Evolutionary conservation across 1,140 invertebrate species (phyloP).

Genomic region (Conopomorpha cramerella): DNA sequence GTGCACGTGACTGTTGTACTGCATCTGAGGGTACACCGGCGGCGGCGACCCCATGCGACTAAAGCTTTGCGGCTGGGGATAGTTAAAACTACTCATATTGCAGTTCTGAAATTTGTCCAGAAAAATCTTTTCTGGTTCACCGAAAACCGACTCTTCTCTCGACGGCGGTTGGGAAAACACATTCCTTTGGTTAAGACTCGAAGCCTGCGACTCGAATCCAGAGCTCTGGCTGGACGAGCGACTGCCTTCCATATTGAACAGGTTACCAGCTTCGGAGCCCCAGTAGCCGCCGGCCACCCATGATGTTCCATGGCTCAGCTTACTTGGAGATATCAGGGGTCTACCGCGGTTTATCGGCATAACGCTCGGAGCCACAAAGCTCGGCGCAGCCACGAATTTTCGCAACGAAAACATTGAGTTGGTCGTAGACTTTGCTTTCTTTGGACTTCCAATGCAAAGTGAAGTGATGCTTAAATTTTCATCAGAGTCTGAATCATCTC

Average conservation of each 20-base stretch:
- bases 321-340: slow-evolving; percentile 52
- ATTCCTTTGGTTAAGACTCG: slow-evolving; percentile 41
- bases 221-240: slow-evolving; percentile 58
- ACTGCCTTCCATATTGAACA: slow-evolving; percentile 38
- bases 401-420: slow-evolving; percentile 43
- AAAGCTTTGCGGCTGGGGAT: slow-evolving; percentile 20
- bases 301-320: slow-evolving; percentile 47
- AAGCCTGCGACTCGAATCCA: slow-evolving; percentile 56
- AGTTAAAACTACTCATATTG: slow-evolving; percentile 15
- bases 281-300: slow-evolving; percentile 59
- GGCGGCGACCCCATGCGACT: slow-evolving; percentile 29
- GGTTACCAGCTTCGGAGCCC: slow-evolving; percentile 42
- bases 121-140: slow-evolving; percentile 28
- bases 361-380: slow-evolving; percentile 35
- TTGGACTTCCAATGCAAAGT: slow-evolving; percentile 40
- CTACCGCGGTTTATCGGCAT: slow-evolving; percentile 21
- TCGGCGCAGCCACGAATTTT: slow-evolving; percentile 46
- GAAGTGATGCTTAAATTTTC: slow-evolving; percentile 53
- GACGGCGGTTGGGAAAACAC: slow-evolving; percentile 47
- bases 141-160: slow-evolving; percentile 41
- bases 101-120: slow-evolving; percentile 29
- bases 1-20: slow-evolving; percentile 43
- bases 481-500: slow-evolving; percentile 49
- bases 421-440: slow-evolving; percentile 20
- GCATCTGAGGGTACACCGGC: slow-evolving; percentile 45